Base-by-base conservation (phyloP, 2,888 invertebrate genomes). In the Sinopyrophorus schimmeli region DNA sequence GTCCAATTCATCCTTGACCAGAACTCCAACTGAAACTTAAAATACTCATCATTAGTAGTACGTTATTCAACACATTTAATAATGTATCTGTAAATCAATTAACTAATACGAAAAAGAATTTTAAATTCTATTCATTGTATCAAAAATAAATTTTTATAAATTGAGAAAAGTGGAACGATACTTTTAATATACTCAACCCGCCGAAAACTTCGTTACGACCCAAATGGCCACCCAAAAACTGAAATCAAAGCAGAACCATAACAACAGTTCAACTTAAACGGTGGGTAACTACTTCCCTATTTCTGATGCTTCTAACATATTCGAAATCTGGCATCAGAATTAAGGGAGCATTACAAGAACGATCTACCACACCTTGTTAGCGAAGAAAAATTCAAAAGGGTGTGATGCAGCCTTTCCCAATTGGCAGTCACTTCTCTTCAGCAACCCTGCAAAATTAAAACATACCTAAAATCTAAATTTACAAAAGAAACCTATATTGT, bases 311-410 rank as follows among this genome's bases (percentile, higher is more conserved):
- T 26, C 10, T 7, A 26, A 26, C 5, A 26, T 9, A 5, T 26
- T 26, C 5, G 7, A 26, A 3, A 5, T 12, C 7, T 20, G 17
- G 14, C 38, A 48, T 55, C 61, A 61, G 58, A 61, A 61, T 54
- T 53, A 60, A 53, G 49, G 46, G 31, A 40, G 28, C 51, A 59
- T 53, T 43, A 58, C 58, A 60, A 57, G 38, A 53, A 47, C 47
- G 58, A 47, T 47, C 58, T 64, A 66, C 64, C 64, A 53, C 66
- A 66, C 66, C 66, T 66, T 64, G 48, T n/a, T n/a, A n/a, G 56
- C 18, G 39, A 38, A 18, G 31, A 47, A 52, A 58, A 55, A 47
- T 54, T 44, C 47, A 51, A 59, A 58, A 59, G 60, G 59, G 53
- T 42, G 41, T 51, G 47, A 55, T 56, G 59, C 55, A 60, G 57